Evolutionary conservation across 2,797 vertebrate species (phyloP), one percentile per base, ranked within the genome.

Genomic region (Lithobates sylvaticus): DNA sequence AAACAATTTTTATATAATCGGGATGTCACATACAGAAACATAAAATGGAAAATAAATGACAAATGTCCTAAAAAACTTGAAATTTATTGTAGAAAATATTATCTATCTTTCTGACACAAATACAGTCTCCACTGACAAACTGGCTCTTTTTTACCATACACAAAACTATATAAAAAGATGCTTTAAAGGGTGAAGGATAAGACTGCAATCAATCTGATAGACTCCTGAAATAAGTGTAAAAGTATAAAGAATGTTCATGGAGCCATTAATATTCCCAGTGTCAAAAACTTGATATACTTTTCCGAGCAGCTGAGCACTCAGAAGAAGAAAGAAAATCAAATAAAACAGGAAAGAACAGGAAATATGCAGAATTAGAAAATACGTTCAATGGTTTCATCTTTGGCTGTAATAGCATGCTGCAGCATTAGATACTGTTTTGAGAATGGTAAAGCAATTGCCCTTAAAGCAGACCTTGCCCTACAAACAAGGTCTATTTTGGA

Each of bases 61-160:
- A 27, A 78, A 78, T 39, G 76, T 78, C 16, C 76, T 65, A 65
- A 78, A 67, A 54, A 54, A 34, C 15, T 15, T 65, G 36, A 77
- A 65, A 61, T 26, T 27, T 64, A 78, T 42, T 23, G 58, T 8
- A 65, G 54, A 26, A 77, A 78, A 78, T 65, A 36, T 16, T 36
- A 76, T 76, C 18, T 61, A 78, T 78, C 58, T 42, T 65, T 36
- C 27, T 65, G 58, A 65, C 76, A 65, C 61, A 34, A 76, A 12
- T 64, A 36, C 18, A 76, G 21, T 39, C 76, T 10, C 10, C 21
- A 39, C 16, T 39, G 32, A 64, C 54, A 16, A 21, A n/a, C 18
- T 13, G 36, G n/a, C 54, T 64, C 15, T 34, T 77, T 32, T 61
- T 61, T n/a, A 34, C 21, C 50, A 61, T 76, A 76, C 50, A 76